A percentile compares a stretch with the other conserved stretches of the same genome.
Conservation (phyloP, 2,113 vertebrate genomes). For the Manacus vitellinus region DNA sequence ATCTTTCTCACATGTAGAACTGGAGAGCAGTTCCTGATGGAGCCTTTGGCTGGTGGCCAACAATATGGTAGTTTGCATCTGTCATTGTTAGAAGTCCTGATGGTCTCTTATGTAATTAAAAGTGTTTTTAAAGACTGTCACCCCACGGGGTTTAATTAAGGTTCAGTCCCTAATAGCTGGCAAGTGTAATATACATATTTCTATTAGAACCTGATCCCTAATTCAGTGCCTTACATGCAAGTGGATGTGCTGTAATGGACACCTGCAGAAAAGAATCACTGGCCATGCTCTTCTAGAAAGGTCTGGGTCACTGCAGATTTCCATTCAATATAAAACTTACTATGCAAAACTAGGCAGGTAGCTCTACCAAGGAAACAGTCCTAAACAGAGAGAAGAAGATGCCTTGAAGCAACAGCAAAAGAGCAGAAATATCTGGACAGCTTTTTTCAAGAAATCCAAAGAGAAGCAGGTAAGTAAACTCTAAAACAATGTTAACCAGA, state of each 20-base stretch:
- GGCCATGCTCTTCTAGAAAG: background rate
- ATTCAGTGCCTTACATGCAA: background rate
- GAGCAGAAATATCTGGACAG: background rate
- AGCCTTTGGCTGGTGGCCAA: constrained; percentile 46
- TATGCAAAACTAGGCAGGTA: background rate
- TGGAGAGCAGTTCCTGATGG: constrained; percentile 23
- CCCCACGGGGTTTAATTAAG: constrained; percentile 46
- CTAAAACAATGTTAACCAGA: background rate
- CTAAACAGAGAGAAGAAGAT: background rate
- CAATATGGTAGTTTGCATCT: constrained; percentile 1
- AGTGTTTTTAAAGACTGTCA: constrained; percentile 41
- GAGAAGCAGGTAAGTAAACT: background rate
- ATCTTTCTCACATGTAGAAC: constrained; percentile 11
- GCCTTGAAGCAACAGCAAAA: background rate
- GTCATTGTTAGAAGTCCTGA: constrained; percentile 54
- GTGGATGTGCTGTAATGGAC: background rate
- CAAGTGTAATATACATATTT: background rate
- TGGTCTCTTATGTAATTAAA: constrained; percentile 56
- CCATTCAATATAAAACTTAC: background rate
- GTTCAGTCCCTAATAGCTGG: background rate
- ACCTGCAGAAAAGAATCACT: background rate
- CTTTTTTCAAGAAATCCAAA: background rate
- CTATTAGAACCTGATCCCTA: background rate
- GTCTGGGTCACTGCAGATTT: background rate
- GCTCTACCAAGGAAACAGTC: background rate